Evolutionary conservation across 2,113 vertebrate species (phyloP), one percentile per base, ranked within the genome.

Genomic region (Tetrao urogallus): DNA sequence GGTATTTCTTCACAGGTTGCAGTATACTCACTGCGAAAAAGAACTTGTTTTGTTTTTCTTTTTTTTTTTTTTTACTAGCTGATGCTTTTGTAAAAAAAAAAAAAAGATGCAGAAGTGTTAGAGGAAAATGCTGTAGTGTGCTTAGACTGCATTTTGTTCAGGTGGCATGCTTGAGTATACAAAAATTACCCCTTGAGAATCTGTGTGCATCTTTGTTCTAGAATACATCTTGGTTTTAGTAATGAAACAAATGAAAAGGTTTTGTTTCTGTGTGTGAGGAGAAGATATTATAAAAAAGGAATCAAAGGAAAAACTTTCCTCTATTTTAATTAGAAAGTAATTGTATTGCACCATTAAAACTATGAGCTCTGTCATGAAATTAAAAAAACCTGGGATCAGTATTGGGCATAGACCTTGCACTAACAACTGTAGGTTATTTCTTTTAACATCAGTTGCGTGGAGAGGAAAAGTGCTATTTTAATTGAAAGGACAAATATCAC

Each of bases 291-390:
- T 8, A 87, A 54, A 78, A 54, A 1, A 25, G 36, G 18, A 92
- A 82, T 76, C 76, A 19, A 70, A 76, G 77, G 10, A 8, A 86
- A 83, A 89, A 25, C 14, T 17, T 28, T 54, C 52, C 15, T 34
- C 4, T 47, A 8, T 85, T 91, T 73, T 82, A 88, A 88, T 67
- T 7, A 86, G 24, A 80, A 95, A 70, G 18, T 32, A 75, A 38
- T 52, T 52, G 18, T 10, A 48, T 1, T 7, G 8, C 14, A 86
- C 38, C 27, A 66, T 81, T 66, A 54, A 77, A 95, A 82, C 66
- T 0, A 60, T 13, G 0, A 0, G 4, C 15, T 81, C 15, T 40
- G 8, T 69, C 63, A 69, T 17, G 9, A 88, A 75, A 71, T 11
- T 54, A 14, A 75, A 88, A 75, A 90, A 86, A 67, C 3, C 10